Conservation (phyloP, 2,888 invertebrate genomes). For the Lithophane socia region DNA sequence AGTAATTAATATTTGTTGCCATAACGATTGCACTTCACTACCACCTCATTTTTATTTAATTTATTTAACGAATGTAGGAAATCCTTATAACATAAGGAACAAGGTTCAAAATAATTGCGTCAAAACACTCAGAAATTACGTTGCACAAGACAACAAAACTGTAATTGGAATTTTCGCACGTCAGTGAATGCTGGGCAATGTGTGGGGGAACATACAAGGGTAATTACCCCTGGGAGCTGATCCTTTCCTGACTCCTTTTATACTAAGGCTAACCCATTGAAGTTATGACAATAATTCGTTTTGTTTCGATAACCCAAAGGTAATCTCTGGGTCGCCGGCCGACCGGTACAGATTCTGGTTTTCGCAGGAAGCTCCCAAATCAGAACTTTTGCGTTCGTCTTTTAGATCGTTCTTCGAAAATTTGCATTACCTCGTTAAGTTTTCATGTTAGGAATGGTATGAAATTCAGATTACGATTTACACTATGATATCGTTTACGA, state of each 20-base stretch:
- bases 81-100: background rate
- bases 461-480: background rate
- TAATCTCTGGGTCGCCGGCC: constrained; percentile 21
- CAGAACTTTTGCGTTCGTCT: background rate
- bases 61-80: too few species aligned
- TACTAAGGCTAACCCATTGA: constrained; percentile 1
- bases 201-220: constrained; percentile 8
- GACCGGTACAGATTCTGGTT: background rate
- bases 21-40: background rate
- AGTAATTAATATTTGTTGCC: too few species aligned
- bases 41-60: too few species aligned
- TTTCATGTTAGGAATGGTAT: background rate
- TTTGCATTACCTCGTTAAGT: background rate
- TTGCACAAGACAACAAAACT: constrained; percentile 5
- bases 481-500: background rate
- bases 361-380: background rate
- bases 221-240: constrained; percentile 39
- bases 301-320: constrained; percentile 15
- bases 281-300: constrained; percentile 19
- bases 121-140: background rate
- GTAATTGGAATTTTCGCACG: constrained; percentile 37
- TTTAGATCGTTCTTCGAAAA: background rate
- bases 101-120: background rate
- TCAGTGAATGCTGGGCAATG: constrained; percentile 3
- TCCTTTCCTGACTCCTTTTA: constrained; percentile 6